Conservation (phyloP, 2,888 invertebrate species). For the Polydrusus cervinus region DNA sequence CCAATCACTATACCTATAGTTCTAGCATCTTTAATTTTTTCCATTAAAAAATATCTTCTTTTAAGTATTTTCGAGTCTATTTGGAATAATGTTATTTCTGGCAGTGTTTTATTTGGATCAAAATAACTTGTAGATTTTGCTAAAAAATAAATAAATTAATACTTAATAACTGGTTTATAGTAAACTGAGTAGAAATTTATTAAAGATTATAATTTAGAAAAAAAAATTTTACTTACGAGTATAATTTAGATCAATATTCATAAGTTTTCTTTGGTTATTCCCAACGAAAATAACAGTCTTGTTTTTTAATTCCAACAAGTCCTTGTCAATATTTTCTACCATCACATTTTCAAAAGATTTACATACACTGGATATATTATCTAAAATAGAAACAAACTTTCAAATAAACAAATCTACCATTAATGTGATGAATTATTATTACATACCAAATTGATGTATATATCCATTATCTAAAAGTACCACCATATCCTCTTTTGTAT, state of each 20-base stretch:
- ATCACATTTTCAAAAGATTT: slow-evolving; percentile 41
- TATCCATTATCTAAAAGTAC: slow-evolving; percentile 82
- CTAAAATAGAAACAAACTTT: slow-evolving; percentile 18
- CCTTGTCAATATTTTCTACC: slow-evolving; percentile 56
- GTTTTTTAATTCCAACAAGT: slow-evolving; percentile 61
- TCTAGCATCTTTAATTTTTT: slow-evolving; percentile 92
- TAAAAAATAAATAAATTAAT: slow-evolving; percentile 62
- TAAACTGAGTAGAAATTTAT: too few species aligned
- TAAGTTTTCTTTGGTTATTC: slow-evolving; percentile 71
- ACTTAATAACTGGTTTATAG: neutral
- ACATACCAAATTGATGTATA: slow-evolving; percentile 76
- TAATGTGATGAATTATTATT: neutral
- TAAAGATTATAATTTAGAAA: too few species aligned
- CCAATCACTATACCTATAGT: slow-evolving; percentile 93
- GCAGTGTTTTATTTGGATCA: slow-evolving; percentile 70
- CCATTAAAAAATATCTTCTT: slow-evolving; percentile 87
- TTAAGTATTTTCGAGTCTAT: slow-evolving; percentile 79
- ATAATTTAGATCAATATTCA: slow-evolving; percentile 71
- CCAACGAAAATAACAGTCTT: slow-evolving; percentile 75
- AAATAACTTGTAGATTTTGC: slow-evolving; percentile 76
- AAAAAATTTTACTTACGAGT: too few species aligned
- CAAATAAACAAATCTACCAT: neutral
- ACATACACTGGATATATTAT: slow-evolving; percentile 50
- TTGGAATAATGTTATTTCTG: slow-evolving; percentile 66
- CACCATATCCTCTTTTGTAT: slow-evolving; percentile 68